A percentile compares a stretch with the other conserved stretches of the same genome.
phyloP scores from a whole-genome alignment of 2,113 vertebrate genomes.

The Paramisgurnus dabryanus region DNA sequence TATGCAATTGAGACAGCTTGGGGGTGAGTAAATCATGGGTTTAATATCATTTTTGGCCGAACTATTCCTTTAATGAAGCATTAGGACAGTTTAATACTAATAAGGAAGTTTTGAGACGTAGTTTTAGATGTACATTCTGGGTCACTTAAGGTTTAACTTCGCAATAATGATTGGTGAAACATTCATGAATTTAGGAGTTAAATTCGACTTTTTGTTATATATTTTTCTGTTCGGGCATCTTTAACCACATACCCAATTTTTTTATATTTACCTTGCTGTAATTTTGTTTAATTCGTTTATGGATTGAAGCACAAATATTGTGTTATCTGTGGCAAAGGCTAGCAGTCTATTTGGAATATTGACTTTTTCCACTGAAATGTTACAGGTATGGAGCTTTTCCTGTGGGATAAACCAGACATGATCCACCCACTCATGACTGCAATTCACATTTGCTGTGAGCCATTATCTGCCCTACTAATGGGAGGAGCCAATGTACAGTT shows the following conservation, averaged over 20 bases:
- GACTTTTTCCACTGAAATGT: slow-evolving; percentile 9
- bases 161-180: too few relatives aligned
- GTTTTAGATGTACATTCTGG: too few relatives aligned
- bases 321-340: slow-evolving; percentile 22
- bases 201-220: too few relatives aligned
- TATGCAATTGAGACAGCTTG: too few relatives aligned
- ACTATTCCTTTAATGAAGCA: too few relatives aligned
- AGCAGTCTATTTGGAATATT: neutral
- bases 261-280: neutral
- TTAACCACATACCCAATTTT: neutral
- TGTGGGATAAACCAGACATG: slow-evolving; percentile 39
- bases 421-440: slow-evolving; percentile 68
- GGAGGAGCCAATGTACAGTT: slow-evolving; percentile 77
- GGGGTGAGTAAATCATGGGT: too few relatives aligned
- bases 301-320: neutral
- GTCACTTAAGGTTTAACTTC: too few relatives aligned
- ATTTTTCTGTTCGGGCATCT: too few relatives aligned
- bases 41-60: too few relatives aligned
- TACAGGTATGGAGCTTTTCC: slow-evolving; percentile 43
- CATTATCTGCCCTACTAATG: slow-evolving; percentile 65
- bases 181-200: too few relatives aligned
- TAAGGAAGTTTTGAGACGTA: too few relatives aligned
- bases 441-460: slow-evolving; percentile 78
- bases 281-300: neutral
- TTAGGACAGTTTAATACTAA: too few relatives aligned